Evolutionary conservation across 2,888 invertebrate species (phyloP).

Genomic region (Agrochola circellaris): DNA sequence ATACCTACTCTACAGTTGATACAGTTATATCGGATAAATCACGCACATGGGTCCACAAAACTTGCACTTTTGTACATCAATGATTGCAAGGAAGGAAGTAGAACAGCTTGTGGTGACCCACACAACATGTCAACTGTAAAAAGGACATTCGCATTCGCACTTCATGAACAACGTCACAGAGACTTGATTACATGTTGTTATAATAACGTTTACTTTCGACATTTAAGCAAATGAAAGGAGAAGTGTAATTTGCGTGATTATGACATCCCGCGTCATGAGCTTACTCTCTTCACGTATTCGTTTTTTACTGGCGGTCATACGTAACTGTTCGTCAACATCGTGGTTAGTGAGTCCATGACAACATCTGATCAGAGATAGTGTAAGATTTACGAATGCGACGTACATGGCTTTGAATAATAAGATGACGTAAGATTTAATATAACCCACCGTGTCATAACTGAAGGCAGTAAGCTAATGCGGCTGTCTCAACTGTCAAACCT

Average conservation of each 20-base stretch:
- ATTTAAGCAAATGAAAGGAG: slow-evolving; percentile 14
- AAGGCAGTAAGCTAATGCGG: background rate
- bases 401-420: background rate
- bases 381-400: slow-evolving; percentile 4
- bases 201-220: slow-evolving; percentile 17
- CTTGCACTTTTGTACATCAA: background rate
- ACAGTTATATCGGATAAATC: background rate
- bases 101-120: background rate
- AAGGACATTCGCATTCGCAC: slow-evolving; percentile 4
- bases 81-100: background rate
- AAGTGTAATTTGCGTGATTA: slow-evolving; percentile 37
- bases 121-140: slow-evolving; percentile 3
- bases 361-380: slow-evolving; percentile 4
- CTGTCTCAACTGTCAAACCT: slow-evolving; percentile 1
- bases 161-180: background rate
- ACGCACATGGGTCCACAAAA: background rate
- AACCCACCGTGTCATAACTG: background rate
- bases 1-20: background rate
- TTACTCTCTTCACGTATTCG: background rate
- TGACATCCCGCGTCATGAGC: slow-evolving; percentile 9
- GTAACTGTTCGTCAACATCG: slow-evolving; percentile 8
- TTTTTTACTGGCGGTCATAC: background rate
- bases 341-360: slow-evolving; percentile 8
- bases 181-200: background rate
- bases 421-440: slow-evolving; percentile 25